These are phyloP conservation scores for Tridacna gigas DNA, from an alignment of 2,888 invertebrate species.

Conservation along the genomic window DNA sequence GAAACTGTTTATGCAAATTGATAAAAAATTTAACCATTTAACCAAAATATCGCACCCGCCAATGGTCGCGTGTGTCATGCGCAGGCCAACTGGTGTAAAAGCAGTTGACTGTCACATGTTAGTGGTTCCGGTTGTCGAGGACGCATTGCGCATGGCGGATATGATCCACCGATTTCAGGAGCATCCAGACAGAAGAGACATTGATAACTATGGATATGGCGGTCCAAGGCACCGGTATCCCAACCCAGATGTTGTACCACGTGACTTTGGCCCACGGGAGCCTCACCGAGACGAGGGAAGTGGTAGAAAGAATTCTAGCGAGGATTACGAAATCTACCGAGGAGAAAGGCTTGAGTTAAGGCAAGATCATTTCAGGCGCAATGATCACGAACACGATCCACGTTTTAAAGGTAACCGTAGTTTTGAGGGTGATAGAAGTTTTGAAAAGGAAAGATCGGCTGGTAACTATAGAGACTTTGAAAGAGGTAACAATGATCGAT, in stretches of 20 bases:
- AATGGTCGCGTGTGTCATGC: slow-evolving; percentile 97
- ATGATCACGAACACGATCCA: slow-evolving; percentile 31
- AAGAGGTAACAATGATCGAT: slow-evolving; percentile 1
- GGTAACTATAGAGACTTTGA: slow-evolving; percentile 25
- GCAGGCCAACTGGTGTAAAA: slow-evolving; percentile 98
- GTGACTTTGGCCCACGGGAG: slow-evolving; percentile 44
- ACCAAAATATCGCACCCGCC: slow-evolving; percentile 97
- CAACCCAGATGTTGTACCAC: slow-evolving; percentile 53
- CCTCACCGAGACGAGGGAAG: slow-evolving; percentile 26
- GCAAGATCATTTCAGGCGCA: slow-evolving; percentile 68
- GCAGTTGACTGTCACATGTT: slow-evolving; percentile 99
- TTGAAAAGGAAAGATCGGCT: slow-evolving; percentile 33
- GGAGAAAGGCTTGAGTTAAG: slow-evolving; percentile 63
- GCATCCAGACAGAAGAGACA: slow-evolving; percentile 51
- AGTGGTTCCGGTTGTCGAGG: slow-evolving; percentile 87
- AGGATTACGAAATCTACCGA: slow-evolving; percentile 51
- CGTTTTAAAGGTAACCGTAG: slow-evolving; percentile 17
- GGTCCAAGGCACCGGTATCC: slow-evolving; percentile 44
- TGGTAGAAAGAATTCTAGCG: slow-evolving; percentile 25
- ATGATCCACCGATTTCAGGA: slow-evolving; percentile 61
- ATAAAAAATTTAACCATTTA: slow-evolving; percentile 97
- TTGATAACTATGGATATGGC: slow-evolving; percentile 27
- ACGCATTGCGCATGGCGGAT: slow-evolving; percentile 69
- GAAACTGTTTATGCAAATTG: slow-evolving; percentile 93
- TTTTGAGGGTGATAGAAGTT: slow-evolving; percentile 40